These are phyloP conservation scores for Agapornis canus DNA, from an alignment of 2,797 vertebrate genomes.

Conservation along the genomic window DNA sequence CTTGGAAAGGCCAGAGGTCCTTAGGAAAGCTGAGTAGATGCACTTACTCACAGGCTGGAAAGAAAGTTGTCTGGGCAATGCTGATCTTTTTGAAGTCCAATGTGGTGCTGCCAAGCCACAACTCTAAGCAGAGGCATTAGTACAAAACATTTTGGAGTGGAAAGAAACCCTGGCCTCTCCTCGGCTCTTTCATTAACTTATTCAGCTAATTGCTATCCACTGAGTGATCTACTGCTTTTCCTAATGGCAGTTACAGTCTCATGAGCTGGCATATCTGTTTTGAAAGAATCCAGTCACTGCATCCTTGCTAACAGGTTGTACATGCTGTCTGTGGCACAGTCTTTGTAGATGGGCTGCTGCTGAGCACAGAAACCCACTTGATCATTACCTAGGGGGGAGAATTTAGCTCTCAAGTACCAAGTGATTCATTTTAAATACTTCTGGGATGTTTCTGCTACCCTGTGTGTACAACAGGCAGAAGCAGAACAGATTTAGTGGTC, in stretches of 20 bases:
- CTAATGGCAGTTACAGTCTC: background rate
- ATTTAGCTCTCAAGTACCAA: background rate
- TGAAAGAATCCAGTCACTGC: background rate
- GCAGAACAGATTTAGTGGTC: background rate
- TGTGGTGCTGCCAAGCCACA: background rate
- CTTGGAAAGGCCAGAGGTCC: background rate
- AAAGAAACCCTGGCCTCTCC: background rate
- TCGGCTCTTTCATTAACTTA: background rate
- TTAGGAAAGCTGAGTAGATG: background rate
- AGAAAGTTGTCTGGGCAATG: background rate
- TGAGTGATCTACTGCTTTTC: background rate
- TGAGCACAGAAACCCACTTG: background rate
- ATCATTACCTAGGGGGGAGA: background rate
- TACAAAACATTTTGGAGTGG: background rate
- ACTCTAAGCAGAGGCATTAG: background rate
- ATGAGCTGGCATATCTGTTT: background rate
- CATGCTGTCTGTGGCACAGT: fast-evolving
- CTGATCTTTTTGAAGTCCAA: background rate
- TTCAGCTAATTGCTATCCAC: background rate
- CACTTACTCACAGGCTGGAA: background rate
- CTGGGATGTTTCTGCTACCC: background rate
- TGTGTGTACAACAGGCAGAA: background rate
- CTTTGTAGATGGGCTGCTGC: background rate
- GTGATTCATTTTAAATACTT: background rate
- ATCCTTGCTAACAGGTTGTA: background rate